Percentiles rank a stretch among this genome's conserved stretches.
These are phyloP conservation scores for Dendrolimus kikuchii DNA, from an alignment of 1,140 invertebrate species.

Conservation along the genomic window DNA sequence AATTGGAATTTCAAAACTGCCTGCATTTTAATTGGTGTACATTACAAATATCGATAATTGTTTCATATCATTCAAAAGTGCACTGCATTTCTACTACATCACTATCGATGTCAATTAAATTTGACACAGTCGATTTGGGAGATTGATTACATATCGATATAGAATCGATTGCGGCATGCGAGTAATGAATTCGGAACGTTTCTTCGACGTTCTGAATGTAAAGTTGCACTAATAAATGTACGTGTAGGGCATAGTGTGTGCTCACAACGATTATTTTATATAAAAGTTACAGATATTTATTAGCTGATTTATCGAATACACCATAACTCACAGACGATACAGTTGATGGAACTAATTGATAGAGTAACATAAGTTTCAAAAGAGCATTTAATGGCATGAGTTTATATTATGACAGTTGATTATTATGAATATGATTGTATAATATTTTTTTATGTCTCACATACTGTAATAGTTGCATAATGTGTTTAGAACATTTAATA, in stretches of 20 bases:
- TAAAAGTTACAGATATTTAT: conserved; percentile 17
- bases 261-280: conserved; percentile 17
- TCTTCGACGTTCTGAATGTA: conserved; percentile 29
- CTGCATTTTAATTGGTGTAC: conserved; percentile 13
- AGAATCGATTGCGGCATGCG: conserved; percentile 29
- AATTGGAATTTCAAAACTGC: conserved; percentile 5
- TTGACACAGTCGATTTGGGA: conserved; percentile 46
- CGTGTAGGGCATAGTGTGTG: conserved; percentile 14
- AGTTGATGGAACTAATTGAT: conserved; percentile 4
- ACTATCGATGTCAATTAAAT: conserved; percentile 46
- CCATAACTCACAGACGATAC: conserved; percentile 2
- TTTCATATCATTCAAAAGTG: conserved; percentile 26
- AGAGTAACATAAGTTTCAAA: conserved; percentile 1
- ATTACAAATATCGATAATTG: conserved; percentile 24
- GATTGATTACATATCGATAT: conserved; percentile 53
- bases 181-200: conserved; percentile 28
- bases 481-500: too few relatives aligned
- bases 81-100: conserved; percentile 24
- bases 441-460: too few relatives aligned
- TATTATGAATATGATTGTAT: too few relatives aligned
- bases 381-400: too few relatives aligned
- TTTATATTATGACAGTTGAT: too few relatives aligned
- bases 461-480: too few relatives aligned
- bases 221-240: conserved; percentile 29
- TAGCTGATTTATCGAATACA: conserved; percentile 7